A percentile compares a stretch with the other conserved stretches of the same genome.
phyloP scores from a whole-genome alignment of 2,113 vertebrate genomes.

The Takifugu bimaculatus region DNA sequence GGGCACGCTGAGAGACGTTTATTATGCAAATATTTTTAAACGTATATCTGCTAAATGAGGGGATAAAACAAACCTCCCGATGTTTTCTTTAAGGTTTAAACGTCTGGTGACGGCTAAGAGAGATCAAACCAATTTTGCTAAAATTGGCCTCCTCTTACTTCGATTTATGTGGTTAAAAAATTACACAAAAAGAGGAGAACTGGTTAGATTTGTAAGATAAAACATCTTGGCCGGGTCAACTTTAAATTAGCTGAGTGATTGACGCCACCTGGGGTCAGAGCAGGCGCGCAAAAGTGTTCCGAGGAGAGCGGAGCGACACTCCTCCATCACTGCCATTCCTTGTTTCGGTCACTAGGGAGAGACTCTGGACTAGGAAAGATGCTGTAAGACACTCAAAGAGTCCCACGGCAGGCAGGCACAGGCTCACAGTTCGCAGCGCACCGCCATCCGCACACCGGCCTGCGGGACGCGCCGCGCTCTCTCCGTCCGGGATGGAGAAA shows the following conservation, averaged over 20 bases:
- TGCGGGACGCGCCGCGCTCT: constrained; percentile 54
- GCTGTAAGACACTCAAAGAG: constrained; percentile 42
- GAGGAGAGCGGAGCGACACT: not conserved
- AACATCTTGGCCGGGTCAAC: no score
- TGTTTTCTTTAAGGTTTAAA: no score
- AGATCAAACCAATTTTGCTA: no score
- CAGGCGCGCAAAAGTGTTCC: not conserved
- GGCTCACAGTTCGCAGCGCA: constrained; percentile 44
- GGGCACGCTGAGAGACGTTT: no score
- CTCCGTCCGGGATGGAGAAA: constrained; percentile 65
- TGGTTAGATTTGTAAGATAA: not conserved
- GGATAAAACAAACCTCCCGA: no score
- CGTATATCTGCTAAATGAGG: no score
- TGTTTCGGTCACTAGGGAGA: constrained; percentile 67
- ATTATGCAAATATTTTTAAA: no score
- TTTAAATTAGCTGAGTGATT: no score
- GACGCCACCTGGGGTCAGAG: not conserved
- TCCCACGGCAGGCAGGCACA: constrained; percentile 42
- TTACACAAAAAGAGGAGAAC: not conserved
- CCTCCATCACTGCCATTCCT: constrained; percentile 56
- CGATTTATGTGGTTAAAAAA: no score
- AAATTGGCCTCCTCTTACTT: no score
- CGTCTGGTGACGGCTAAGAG: no score
- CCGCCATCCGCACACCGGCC: constrained; percentile 57
- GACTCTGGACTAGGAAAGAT: constrained; percentile 45